Evolutionary conservation across 2,888 invertebrate genomes (phyloP).

Genomic region (Dicranocentrus wangi): DNA sequence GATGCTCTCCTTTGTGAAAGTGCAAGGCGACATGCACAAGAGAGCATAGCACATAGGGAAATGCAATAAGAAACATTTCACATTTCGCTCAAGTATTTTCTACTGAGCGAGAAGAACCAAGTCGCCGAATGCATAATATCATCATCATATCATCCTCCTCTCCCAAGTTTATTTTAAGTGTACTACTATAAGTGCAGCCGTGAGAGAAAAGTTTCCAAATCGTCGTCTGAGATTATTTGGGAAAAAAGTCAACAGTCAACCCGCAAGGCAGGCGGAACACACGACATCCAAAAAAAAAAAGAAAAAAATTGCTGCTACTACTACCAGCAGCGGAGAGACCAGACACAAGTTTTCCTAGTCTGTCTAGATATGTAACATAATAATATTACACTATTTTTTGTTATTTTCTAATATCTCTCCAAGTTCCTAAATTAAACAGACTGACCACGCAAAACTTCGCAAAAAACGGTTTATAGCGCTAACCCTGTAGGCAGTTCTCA

Average conservation of each 20-base stretch:
- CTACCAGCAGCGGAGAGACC: too few relatives aligned
- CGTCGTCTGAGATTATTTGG: neutral
- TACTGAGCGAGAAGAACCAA: neutral
- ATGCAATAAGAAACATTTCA: conserved; percentile 11
- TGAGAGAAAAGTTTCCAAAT: conserved; percentile 25
- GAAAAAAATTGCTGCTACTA: neutral
- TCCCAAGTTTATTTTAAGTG: conserved; percentile 55
- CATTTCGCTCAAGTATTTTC: neutral
- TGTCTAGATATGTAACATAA: neutral
- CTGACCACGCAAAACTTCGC: too few relatives aligned
- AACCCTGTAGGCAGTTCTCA: too few relatives aligned
- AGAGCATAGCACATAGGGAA: neutral
- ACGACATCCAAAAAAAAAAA: neutral
- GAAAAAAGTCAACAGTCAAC: conserved; percentile 13
- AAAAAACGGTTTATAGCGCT: too few relatives aligned
- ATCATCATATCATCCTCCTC: conserved; percentile 28
- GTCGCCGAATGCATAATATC: conserved; percentile 5
- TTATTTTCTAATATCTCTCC: too few relatives aligned
- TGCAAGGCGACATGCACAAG: conserved; percentile 2
- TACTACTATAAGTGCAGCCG: conserved; percentile 26
- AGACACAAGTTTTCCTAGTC: neutral
- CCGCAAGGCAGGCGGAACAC: neutral
- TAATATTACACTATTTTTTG: neutral
- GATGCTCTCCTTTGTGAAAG: conserved; percentile 6
- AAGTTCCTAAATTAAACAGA: too few relatives aligned